These are phyloP conservation scores for Sarcoramphus papa DNA, from an alignment of 2,797 vertebrate genomes.

Conservation along the genomic window DNA sequence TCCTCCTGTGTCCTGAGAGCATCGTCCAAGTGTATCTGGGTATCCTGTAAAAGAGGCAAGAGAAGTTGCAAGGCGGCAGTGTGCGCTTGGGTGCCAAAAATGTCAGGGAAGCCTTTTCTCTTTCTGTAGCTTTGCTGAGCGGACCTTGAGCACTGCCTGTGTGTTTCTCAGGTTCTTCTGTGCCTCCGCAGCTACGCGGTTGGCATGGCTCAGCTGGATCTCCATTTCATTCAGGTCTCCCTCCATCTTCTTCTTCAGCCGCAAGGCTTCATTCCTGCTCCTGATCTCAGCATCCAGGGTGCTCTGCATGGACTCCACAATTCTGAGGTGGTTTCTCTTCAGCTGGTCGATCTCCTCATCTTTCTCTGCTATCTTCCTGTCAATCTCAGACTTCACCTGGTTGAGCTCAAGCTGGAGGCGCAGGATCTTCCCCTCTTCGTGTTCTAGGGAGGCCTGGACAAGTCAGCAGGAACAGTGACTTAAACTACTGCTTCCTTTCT, in stretches of 20 bases:
- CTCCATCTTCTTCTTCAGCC: constrained; percentile 78
- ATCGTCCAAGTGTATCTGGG: background rate
- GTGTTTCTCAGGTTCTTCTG: constrained; percentile 70
- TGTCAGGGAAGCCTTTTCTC: background rate
- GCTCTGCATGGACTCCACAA: constrained; percentile 68
- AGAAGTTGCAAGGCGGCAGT: no score
- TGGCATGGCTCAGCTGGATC: constrained; percentile 77
- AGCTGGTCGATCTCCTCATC: constrained; percentile 75
- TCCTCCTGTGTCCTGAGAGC: background rate
- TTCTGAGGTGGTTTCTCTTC: constrained; percentile 69
- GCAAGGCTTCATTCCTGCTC: constrained; percentile 77
- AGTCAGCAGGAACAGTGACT: no score
- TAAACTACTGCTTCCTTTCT: no score
- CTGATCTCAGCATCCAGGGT: constrained; percentile 69
- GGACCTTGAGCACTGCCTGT: constrained; percentile 71
- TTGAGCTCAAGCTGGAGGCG: constrained; percentile 69
- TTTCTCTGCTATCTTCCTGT: constrained; percentile 75
- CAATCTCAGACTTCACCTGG: constrained; percentile 75
- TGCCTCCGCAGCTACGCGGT: constrained; percentile 69
- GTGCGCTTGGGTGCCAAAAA: no score
- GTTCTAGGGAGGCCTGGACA: constrained; percentile 59
- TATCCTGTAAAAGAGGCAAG: background rate
- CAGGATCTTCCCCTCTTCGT: constrained; percentile 18
- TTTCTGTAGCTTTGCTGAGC: background rate
- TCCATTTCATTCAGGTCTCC: constrained; percentile 80